Conservation (phyloP, 1,140 invertebrate species). For the Galleria mellonella region DNA sequence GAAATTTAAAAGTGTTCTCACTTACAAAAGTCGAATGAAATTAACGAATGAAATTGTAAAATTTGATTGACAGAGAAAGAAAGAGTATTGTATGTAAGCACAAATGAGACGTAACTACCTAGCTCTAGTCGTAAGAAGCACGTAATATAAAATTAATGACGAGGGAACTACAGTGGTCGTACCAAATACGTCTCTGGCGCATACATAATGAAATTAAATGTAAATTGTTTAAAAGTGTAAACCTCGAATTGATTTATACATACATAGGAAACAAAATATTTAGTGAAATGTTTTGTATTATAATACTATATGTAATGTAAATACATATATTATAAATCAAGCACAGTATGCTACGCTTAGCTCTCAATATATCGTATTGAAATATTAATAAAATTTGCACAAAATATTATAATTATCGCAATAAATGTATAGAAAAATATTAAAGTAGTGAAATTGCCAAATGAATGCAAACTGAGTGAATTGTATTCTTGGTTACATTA, state of each 20-base stretch:
- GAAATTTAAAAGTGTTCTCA: too few species aligned
- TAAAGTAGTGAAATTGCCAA: conserved; percentile 39
- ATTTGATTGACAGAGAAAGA: background rate
- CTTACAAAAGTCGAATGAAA: too few species aligned
- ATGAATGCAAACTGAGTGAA: conserved; percentile 17
- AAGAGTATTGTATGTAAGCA: conserved; percentile 1
- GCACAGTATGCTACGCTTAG: conserved; percentile 51
- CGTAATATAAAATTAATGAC: background rate
- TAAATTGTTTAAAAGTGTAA: background rate
- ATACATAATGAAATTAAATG: background rate
- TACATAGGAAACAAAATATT: conserved; percentile 46
- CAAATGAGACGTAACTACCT: background rate
- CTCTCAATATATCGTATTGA: conserved; percentile 16
- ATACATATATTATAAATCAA: conserved; percentile 27
- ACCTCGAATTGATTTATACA: conserved; percentile 31
- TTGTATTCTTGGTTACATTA: background rate
- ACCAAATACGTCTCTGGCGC: background rate
- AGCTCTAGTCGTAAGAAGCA: conserved; percentile 12
- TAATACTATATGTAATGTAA: conserved; percentile 31
- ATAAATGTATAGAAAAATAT: conserved; percentile 31
- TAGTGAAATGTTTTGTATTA: conserved; percentile 57
- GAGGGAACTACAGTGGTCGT: background rate
- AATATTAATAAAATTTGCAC: conserved; percentile 30
- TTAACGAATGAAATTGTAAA: too few species aligned
- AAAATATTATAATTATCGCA: conserved; percentile 26